Evolutionary conservation across 2,888 invertebrate genomes (phyloP), one percentile per base, ranked within the genome.

Genomic region (Miltochrista miniata): DNA sequence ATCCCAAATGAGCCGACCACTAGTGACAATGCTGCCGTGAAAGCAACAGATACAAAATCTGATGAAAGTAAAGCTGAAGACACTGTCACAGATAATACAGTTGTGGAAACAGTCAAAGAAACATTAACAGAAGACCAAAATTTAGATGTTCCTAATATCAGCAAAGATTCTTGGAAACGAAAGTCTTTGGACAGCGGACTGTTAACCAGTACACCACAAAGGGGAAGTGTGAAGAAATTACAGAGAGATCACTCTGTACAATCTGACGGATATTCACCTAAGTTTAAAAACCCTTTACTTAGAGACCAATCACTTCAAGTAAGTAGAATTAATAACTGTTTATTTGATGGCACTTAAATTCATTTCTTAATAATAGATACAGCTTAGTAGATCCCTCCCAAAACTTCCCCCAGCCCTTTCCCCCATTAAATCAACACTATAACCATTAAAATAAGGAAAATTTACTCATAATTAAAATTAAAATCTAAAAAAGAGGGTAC

Each of bases 221-320:
- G 64, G 61, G 67, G 67, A 15, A 80, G 70, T 61, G 56, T 76
- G 1, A 89, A 85, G 53, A 83, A 77, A 50, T 70, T 92, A 45
- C 85, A 87, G 59, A 81, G 92, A 56, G 92, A 92, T 57, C 80
- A 86, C 60, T 92, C 92, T 30, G 74, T 92, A 18, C 92, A 92
- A 52, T 92, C 92, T 9, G 92, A 92, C 55, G 88, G 90, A 44
- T 87, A 83, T 62, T 70, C 82, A 56, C 86, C 90, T 29, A 87
- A 81, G 60, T 74, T 87, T 48, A 90, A 88, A 74, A 90, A 90
- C 68, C 89, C 90, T 12, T 77, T 92, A 52, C 70, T 90, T 10
- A 81, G 92, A 65, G 92, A 92, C 73, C 85, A 87, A 56, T 92
- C 92, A 9, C 80, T 92, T 40, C 92, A 92, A 86, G 92, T 92